A percentile compares a stretch with the other conserved stretches of the same genome.
phyloP scores from a whole-genome alignment of 2,797 vertebrate genomes.

The Sebastes vulpes region DNA sequence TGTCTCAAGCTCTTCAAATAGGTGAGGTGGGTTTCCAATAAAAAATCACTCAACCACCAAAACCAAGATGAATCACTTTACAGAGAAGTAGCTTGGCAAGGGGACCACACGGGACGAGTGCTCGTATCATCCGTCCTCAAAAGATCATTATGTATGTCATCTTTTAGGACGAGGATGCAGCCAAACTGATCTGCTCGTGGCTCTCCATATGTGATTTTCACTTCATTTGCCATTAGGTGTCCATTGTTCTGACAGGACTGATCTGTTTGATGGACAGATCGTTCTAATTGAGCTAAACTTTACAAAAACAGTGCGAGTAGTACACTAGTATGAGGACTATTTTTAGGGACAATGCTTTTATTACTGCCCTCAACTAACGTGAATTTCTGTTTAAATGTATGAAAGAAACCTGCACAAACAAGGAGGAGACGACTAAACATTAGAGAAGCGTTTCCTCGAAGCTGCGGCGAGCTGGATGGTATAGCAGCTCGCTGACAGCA shows the following conservation, averaged over 20 bases:
- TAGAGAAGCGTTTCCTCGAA: slow-evolving; percentile 41
- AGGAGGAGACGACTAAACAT: not conserved
- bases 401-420: not conserved
- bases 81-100: not conserved
- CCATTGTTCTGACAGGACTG: not conserved
- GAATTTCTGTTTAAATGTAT: not conserved
- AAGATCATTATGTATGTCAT: slow-evolving; percentile 1
- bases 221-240: not conserved
- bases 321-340: accelerated
- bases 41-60: slow-evolving; percentile 13
- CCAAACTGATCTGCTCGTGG: not conserved
- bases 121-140: not conserved
- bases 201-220: not conserved
- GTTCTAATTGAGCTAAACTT: not conserved
- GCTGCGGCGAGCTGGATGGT: slow-evolving; percentile 46
- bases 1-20: not conserved
- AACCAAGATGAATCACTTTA: slow-evolving; percentile 8
- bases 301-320: not conserved
- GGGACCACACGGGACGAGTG: not conserved
- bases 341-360: not conserved
- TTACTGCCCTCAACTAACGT: not conserved
- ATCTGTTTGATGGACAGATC: not conserved
- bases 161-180: not conserved
- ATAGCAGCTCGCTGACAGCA: slow-evolving; percentile 44
- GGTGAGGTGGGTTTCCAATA: slow-evolving; percentile 1